Conservation (phyloP, 2,888 invertebrate genomes). For the Venusia cambrica region DNA sequence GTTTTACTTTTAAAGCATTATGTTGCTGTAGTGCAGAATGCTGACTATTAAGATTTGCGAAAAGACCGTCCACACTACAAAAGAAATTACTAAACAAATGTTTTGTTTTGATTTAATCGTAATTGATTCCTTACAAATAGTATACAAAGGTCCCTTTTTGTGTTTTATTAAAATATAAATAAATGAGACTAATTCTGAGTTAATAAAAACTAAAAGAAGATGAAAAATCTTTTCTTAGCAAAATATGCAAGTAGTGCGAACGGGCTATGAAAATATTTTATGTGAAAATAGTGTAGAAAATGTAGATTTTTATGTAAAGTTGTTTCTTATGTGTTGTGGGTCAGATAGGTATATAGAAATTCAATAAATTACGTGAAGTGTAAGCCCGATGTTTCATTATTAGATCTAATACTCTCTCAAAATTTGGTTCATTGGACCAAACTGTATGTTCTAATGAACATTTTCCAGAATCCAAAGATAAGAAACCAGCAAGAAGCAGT, state of each 20-base stretch:
- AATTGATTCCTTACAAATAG: no score
- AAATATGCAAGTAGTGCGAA: slow-evolving; percentile 11
- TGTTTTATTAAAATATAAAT: no score
- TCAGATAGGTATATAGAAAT: slow-evolving; percentile 16
- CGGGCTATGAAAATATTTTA: slow-evolving; percentile 30
- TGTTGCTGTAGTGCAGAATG: slow-evolving; percentile 69
- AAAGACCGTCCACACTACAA: slow-evolving; percentile 13
- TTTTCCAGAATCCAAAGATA: no score
- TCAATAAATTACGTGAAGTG: slow-evolving; percentile 14
- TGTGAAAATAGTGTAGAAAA: slow-evolving; percentile 25
- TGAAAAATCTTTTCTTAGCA: not conserved
- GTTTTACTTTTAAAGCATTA: slow-evolving; percentile 77
- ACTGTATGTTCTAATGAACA: no score
- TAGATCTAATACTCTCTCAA: slow-evolving; percentile 11
- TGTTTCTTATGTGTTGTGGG: slow-evolving; percentile 7
- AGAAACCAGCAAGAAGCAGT: no score
- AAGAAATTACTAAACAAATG: no score
- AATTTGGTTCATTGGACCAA: slow-evolving; percentile 13
- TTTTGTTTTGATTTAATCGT: no score
- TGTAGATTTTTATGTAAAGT: slow-evolving; percentile 20
- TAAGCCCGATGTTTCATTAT: slow-evolving; percentile 21
- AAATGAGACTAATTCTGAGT: no score
- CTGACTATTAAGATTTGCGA: slow-evolving; percentile 24
- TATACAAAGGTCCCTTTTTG: no score
- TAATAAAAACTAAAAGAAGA: no score